phyloP scores from a whole-genome alignment of 2,888 invertebrate genomes.

The Crioceris asparagi region DNA sequence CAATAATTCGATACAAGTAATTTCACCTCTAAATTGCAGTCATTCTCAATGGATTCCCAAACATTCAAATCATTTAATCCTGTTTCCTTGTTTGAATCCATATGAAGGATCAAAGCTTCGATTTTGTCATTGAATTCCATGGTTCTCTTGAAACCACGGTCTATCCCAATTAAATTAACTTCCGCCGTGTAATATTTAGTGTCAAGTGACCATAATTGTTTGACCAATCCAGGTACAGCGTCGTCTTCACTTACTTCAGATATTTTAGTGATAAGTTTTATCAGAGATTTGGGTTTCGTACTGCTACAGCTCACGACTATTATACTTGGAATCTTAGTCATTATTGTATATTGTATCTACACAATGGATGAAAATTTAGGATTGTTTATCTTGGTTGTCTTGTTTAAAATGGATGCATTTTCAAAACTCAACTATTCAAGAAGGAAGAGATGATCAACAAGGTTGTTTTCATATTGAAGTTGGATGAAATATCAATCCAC shows the following conservation, averaged over 20 bases:
- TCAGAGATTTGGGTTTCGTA: constrained; percentile 35
- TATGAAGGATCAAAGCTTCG: constrained; percentile 53
- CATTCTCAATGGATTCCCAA: constrained; percentile 29
- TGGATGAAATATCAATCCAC: too few relatives aligned
- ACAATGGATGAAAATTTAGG: too few relatives aligned
- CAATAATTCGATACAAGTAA: constrained; percentile 47
- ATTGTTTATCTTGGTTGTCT: too few relatives aligned
- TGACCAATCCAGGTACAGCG: constrained; percentile 19
- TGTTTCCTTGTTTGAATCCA: constrained; percentile 46
- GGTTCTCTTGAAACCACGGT: constrained; percentile 38
- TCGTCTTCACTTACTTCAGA: constrained; percentile 21
- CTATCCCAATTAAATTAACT: constrained; percentile 46
- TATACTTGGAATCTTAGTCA: constrained; percentile 29
- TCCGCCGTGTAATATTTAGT: constrained; percentile 63
- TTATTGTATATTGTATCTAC: too few relatives aligned
- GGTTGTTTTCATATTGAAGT: too few relatives aligned
- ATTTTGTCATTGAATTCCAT: constrained; percentile 40
- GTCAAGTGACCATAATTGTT: constrained; percentile 47
- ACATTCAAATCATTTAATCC: constrained; percentile 33
- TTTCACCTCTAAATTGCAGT: constrained; percentile 42
- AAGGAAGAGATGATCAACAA: too few relatives aligned
- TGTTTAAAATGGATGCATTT: too few relatives aligned
- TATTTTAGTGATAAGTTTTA: constrained; percentile 34
- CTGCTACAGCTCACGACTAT: constrained; percentile 34
- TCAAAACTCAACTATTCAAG: too few relatives aligned